Evolutionary conservation across 1,140 invertebrate genomes (phyloP).

Genomic region (Uloborus diversus): DNA sequence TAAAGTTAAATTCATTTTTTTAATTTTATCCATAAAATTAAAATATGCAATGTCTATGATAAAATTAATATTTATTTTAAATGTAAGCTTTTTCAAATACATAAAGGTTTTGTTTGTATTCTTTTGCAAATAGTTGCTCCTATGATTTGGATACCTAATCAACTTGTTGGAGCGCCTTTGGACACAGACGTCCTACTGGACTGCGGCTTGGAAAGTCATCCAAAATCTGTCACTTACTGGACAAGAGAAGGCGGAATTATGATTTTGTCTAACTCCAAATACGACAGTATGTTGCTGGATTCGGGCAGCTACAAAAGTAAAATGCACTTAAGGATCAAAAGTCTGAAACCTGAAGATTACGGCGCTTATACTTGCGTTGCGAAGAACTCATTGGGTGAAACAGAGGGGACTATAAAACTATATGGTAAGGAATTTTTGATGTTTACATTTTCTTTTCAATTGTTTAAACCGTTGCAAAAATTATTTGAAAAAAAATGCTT

Average conservation of each 20-base stretch:
- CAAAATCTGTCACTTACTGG: slow-evolving; percentile 59
- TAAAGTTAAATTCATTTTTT: no score
- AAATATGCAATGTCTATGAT: no score
- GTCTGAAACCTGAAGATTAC: slow-evolving; percentile 72
- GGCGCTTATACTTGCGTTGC: slow-evolving; percentile 91
- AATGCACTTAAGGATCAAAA: slow-evolving; percentile 55
- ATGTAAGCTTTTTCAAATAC: no score
- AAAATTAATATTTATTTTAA: no score
- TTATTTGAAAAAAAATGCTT: no score
- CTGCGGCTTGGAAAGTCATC: slow-evolving; percentile 65
- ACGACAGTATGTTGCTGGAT: slow-evolving; percentile 51
- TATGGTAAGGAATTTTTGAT: slow-evolving; percentile 70
- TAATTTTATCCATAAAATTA: no score
- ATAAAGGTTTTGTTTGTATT: not conserved
- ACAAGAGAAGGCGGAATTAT: slow-evolving; percentile 54
- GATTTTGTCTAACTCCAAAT: slow-evolving; percentile 58
- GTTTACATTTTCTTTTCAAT: no score
- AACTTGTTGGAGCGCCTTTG: slow-evolving; percentile 65
- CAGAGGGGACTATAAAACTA: slow-evolving; percentile 86
- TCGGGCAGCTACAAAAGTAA: slow-evolving; percentile 53
- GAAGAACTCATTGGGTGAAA: slow-evolving; percentile 91
- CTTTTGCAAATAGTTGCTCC: slow-evolving; percentile 65
- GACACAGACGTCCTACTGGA: slow-evolving; percentile 65
- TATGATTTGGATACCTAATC: slow-evolving; percentile 67
- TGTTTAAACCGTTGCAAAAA: no score